Percentiles rank a stretch among this genome's conserved stretches.
phyloP scores from a whole-genome alignment of 2,888 invertebrate species.

The Parelbella ahira region DNA sequence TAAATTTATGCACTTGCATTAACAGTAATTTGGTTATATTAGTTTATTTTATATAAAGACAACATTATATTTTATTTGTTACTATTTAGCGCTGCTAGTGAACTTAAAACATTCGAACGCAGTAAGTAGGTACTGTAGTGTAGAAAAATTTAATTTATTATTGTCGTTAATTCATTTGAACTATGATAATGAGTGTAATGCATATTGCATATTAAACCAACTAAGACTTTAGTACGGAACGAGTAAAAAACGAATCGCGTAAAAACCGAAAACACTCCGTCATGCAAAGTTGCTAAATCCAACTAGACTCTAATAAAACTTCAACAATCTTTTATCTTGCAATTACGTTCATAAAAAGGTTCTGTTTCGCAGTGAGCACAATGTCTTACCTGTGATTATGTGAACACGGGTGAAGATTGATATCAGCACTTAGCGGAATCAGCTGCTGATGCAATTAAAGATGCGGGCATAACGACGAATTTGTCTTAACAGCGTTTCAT shows the following conservation, averaged over 20 bases:
- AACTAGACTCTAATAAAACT: slow-evolving; percentile 6
- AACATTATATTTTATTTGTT: too few species aligned
- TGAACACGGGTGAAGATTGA: slow-evolving; percentile 48
- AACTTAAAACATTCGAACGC: too few species aligned
- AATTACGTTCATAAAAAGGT: slow-evolving; percentile 18
- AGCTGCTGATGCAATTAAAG: slow-evolving; percentile 66
- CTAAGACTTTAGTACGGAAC: too few species aligned
- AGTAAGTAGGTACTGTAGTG: too few species aligned
- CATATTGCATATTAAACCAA: too few species aligned
- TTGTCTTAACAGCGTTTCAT: slow-evolving; percentile 29
- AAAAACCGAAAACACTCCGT: slow-evolving; percentile 6
- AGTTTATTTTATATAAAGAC: too few species aligned
- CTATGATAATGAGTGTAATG: too few species aligned
- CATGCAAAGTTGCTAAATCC: slow-evolving; percentile 7
- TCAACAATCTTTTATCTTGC: slow-evolving; percentile 6
- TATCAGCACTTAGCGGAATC: slow-evolving; percentile 58
- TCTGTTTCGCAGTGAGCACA: slow-evolving; percentile 19
- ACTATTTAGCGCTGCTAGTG: too few species aligned
- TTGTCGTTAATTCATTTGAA: too few species aligned
- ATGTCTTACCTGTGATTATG: slow-evolving; percentile 47
- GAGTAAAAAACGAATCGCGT: slow-evolving; percentile 4
- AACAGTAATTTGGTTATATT: too few species aligned
- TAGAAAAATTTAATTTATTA: too few species aligned
- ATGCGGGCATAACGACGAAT: slow-evolving; percentile 40
- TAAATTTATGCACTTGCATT: too few species aligned